Evolutionary conservation across 2,888 invertebrate genomes (phyloP).

Genomic region (Gerris lacustris): DNA sequence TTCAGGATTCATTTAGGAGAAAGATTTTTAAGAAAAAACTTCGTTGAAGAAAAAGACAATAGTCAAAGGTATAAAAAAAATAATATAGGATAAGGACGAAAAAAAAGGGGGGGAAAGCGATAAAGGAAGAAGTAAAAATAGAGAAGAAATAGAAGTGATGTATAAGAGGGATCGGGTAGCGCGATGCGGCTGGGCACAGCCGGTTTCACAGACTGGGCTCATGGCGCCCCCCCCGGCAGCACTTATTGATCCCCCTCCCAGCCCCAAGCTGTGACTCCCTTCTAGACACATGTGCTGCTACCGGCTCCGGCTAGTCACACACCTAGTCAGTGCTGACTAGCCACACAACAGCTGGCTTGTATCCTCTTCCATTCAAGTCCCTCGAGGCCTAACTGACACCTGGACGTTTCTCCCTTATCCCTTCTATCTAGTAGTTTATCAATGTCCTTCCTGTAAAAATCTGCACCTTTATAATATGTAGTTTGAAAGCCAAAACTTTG

Average conservation of each 20-base stretch:
- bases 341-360: neutral
- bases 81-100: too few relatives aligned
- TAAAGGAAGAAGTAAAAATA: neutral
- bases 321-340: neutral
- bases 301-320: neutral
- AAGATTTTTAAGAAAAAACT: too few relatives aligned
- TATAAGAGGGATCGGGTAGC: neutral
- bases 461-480: too few relatives aligned
- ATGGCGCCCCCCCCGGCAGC: neutral
- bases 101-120: neutral
- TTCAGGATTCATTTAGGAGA: too few relatives aligned
- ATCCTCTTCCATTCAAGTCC: neutral
- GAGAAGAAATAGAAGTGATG: neutral
- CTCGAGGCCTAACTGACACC: neutral
- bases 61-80: too few relatives aligned
- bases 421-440: too few relatives aligned
- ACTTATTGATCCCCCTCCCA: slow-evolving; percentile 5
- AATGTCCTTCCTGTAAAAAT: too few relatives aligned
- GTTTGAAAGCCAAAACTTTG: too few relatives aligned
- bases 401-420: neutral
- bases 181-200: neutral
- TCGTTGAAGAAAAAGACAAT: too few relatives aligned
- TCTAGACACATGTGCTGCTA: neutral
- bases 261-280: neutral
- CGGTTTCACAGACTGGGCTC: neutral